Base-by-base conservation (phyloP, 2,797 vertebrate species). In the Sciaenops ocellatus region DNA sequence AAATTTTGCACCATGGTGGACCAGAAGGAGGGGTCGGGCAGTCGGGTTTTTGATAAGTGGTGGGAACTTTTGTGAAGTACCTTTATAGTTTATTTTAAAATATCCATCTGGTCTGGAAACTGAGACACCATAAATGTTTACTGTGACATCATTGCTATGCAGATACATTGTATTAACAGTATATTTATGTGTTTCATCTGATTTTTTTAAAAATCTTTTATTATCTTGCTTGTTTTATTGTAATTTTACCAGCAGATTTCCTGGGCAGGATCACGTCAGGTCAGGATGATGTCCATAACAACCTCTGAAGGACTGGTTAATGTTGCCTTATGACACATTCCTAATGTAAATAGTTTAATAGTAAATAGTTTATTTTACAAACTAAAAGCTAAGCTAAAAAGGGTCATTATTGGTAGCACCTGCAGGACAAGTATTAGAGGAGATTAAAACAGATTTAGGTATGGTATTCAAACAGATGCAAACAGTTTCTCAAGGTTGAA, bases 41-140 rank as follows among this genome's bases (percentile, higher is more conserved):
- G 30, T 30, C 6, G 30, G 30, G 6, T 51, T 51, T 79, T 83
- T 83, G 69, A 83, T 69, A 82, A 89, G 78, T 76, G 84, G 87
- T 93, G 91, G 87, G 90, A 93, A 93, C 74, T 12, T 85, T 87
- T 71, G n/a, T 71, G 71, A 50, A 69, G 20, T 44, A 13, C 2
- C 9, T 8, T 22, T 42, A 34, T n/a, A 42, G 28, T 50, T 34
- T 11, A 42, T 46, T 24, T 54, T 18, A 3, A 2, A 46, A 57
- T 51, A 7, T 54, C 46, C 13, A 26, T 60, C 22, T 46, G 15
- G 6, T 65, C 13, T 42, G 41, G 22, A 72, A 48, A 24, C 11
- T 2, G 41, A 56, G 22, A 46, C n/a, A 34, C 44, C 3, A 11
- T 46, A 4, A 30, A 57, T 48, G 41, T 34, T 34, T 1, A 30